Evolutionary conservation across 2,888 invertebrate genomes (phyloP).

Genomic region (Chrysolina haemoptera): DNA sequence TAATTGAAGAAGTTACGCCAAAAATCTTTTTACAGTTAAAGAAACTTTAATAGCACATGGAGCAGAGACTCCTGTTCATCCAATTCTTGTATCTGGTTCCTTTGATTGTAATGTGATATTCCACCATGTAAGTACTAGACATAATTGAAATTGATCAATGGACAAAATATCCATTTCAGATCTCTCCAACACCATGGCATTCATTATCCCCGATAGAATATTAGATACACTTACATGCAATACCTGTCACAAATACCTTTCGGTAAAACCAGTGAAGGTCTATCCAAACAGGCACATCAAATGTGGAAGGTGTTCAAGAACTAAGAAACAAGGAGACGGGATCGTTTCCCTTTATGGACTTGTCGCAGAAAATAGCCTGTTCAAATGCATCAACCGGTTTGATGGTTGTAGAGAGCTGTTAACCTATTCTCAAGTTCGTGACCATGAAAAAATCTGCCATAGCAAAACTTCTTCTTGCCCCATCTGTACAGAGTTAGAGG

Average conservation of each 20-base stretch:
- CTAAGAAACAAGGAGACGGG: slow-evolving; percentile 37
- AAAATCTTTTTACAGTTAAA: too few species aligned
- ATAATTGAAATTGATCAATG: background rate
- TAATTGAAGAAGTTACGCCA: background rate
- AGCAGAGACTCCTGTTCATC: too few species aligned
- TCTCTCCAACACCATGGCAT: background rate
- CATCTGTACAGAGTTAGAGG: slow-evolving; percentile 25
- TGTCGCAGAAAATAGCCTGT: slow-evolving; percentile 38
- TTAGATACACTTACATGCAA: slow-evolving; percentile 40
- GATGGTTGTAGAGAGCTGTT: slow-evolving; percentile 45
- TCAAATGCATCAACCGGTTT: slow-evolving; percentile 45
- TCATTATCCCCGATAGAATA: slow-evolving; percentile 27
- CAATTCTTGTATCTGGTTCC: background rate
- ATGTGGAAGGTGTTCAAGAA: slow-evolving; percentile 44
- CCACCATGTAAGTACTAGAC: background rate
- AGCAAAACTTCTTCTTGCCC: slow-evolving; percentile 33
- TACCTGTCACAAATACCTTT: slow-evolving; percentile 42
- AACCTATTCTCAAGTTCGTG: slow-evolving; percentile 34
- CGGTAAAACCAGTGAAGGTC: slow-evolving; percentile 40
- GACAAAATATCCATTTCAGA: background rate
- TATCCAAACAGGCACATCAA: slow-evolving; percentile 43
- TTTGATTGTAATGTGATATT: background rate
- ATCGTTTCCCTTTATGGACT: slow-evolving; percentile 35
- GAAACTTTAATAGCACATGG: too few species aligned
- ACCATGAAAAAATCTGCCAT: slow-evolving; percentile 42